Evolutionary conservation across 2,797 vertebrate species (phyloP).

Genomic region (Xyrichtys novacula): DNA sequence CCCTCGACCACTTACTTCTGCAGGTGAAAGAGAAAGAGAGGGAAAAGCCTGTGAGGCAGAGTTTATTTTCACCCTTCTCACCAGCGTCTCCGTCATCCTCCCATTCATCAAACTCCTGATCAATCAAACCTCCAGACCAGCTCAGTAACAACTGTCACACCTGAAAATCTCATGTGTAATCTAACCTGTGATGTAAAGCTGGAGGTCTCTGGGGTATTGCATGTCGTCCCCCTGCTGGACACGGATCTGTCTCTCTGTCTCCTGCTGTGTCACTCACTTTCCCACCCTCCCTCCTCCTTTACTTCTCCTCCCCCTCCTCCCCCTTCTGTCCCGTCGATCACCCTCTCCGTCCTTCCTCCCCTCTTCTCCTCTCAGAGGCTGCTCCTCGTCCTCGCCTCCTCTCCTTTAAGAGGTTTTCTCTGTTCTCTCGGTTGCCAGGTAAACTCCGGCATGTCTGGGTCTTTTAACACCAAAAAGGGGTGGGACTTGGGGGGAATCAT

Average conservation of each 20-base stretch:
- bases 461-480: slow-evolving; percentile 67
- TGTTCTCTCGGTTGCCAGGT: slow-evolving; percentile 88
- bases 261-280: slow-evolving; percentile 54
- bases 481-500: not conserved
- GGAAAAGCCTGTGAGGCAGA: not conserved
- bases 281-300: not conserved
- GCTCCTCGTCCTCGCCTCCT: slow-evolving; percentile 78
- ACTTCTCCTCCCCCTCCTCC: not conserved
- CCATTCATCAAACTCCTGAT: slow-evolving; percentile 4
- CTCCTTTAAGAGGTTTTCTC: slow-evolving; percentile 85
- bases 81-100: not conserved
- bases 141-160: not conserved
- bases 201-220: slow-evolving; percentile 10
- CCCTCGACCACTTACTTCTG: not conserved
- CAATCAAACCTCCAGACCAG: not conserved
- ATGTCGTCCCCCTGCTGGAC: slow-evolving; percentile 30
- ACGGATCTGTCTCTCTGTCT: slow-evolving; percentile 42
- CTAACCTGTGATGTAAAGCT: not conserved
- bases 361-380: slow-evolving; percentile 79
- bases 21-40: not conserved
- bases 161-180: not conserved
- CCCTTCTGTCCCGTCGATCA: slow-evolving; percentile 37
- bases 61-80: not conserved
- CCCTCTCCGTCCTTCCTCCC: slow-evolving; percentile 46
- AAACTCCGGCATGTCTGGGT: slow-evolving; percentile 86